Conservation (phyloP, 2,113 vertebrate species). For the Tragulus kanchil region DNA sequence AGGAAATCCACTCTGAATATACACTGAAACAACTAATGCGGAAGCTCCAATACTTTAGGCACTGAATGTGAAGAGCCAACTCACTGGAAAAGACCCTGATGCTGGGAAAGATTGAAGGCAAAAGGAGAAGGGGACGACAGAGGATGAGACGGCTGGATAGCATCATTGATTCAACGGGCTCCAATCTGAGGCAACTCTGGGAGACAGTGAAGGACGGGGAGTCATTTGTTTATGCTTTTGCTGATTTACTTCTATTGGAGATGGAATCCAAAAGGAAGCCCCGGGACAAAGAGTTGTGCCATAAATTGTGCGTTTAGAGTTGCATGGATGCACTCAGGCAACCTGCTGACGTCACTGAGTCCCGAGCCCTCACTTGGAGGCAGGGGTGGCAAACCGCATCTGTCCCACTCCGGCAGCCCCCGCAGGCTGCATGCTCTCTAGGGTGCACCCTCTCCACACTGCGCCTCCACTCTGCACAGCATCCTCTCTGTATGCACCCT, state of each 20-base stretch:
- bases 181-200: not conserved
- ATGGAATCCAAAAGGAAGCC: not conserved
- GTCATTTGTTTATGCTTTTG: not conserved
- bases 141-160: not conserved
- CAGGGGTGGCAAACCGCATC: not conserved
- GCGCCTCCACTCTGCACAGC: not conserved
- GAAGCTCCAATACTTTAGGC: not conserved
- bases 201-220: not conserved
- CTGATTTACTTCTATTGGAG: not conserved
- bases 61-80: not conserved
- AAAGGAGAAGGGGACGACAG: not conserved
- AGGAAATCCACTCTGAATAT: not conserved
- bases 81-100: not conserved
- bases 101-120: not conserved
- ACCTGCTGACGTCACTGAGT: accelerated
- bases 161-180: not conserved
- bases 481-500: not conserved
- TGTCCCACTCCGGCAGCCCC: accelerated
- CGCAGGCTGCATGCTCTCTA: not conserved
- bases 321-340: accelerated
- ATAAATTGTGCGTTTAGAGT: not conserved
- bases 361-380: accelerated
- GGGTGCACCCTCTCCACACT: not conserved
- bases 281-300: not conserved
- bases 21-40: not conserved